Evolutionary conservation across 2,113 vertebrate species (phyloP).

Genomic region (Labeo catla): DNA sequence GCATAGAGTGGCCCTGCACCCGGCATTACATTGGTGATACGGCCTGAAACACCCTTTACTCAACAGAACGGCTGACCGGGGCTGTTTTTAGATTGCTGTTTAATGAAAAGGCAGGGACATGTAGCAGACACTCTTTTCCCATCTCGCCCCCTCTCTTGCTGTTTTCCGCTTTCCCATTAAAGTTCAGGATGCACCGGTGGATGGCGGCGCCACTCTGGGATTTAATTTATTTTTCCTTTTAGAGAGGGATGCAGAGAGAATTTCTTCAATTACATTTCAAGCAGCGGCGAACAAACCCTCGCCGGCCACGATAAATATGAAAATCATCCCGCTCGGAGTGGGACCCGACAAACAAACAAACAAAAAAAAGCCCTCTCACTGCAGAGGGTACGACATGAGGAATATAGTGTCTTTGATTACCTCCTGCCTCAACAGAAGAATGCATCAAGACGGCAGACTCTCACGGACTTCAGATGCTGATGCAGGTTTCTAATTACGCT

Average conservation of each 20-base stretch:
- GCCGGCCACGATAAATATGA: slow-evolving; percentile 60
- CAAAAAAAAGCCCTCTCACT: slow-evolving; percentile 1
- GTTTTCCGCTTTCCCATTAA: slow-evolving; percentile 30
- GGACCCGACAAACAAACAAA: slow-evolving; percentile 35
- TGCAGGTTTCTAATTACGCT: slow-evolving; percentile 27
- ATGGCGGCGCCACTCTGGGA: slow-evolving; percentile 35
- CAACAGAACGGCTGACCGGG: slow-evolving; percentile 69
- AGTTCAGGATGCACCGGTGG: slow-evolving; percentile 40
- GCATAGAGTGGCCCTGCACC: slow-evolving; percentile 48
- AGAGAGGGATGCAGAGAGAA: slow-evolving; percentile 45
- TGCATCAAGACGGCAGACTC: neutral
- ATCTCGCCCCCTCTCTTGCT: slow-evolving; percentile 36
- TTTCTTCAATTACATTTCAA: slow-evolving; percentile 65
- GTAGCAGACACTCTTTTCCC: slow-evolving; percentile 57
- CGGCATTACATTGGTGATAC: slow-evolving; percentile 57
- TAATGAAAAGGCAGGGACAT: slow-evolving; percentile 68
- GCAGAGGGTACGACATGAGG: slow-evolving; percentile 22
- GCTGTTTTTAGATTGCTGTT: slow-evolving; percentile 80
- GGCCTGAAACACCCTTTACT: slow-evolving; percentile 65
- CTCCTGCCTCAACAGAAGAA: slow-evolving; percentile 15
- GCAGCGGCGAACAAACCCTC: slow-evolving; percentile 22
- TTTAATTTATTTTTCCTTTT: slow-evolving; percentile 60
- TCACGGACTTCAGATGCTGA: neutral
- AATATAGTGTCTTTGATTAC: slow-evolving; percentile 37
- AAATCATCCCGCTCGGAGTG: slow-evolving; percentile 47